Percentiles rank a stretch among this genome's conserved stretches.
These are phyloP conservation scores for Parambassis ranga DNA, from an alignment of 2,797 vertebrate genomes.

Conservation along the genomic window DNA sequence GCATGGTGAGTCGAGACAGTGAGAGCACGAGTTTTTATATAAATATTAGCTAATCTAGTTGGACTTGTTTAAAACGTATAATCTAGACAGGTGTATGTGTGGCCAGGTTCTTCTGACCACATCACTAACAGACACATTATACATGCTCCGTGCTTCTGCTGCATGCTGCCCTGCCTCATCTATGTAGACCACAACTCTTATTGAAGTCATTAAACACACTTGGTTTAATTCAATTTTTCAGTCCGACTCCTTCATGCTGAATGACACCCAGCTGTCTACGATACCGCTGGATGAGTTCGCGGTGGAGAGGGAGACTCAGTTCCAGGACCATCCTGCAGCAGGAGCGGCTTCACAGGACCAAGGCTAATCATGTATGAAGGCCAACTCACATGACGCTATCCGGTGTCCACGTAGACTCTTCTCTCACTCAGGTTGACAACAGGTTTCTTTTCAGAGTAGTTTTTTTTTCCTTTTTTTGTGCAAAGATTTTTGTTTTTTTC, in stretches of 20 bases:
- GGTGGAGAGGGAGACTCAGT: conserved; percentile 78
- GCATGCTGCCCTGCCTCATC: neutral
- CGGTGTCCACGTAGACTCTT: conserved; percentile 75
- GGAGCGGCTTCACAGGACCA: conserved; percentile 70
- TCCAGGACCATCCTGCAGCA: conserved; percentile 59
- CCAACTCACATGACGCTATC: conserved; percentile 61
- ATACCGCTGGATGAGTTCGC: conserved; percentile 85
- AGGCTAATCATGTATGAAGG: conserved; percentile 78
- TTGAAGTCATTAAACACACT: neutral
- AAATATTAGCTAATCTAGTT: no score
- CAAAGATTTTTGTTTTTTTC: conserved; percentile 70
- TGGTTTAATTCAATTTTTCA: conserved; percentile 45
- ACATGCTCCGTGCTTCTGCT: no score
- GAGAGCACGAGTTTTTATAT: neutral
- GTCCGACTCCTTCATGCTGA: conserved; percentile 67
- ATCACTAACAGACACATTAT: no score
- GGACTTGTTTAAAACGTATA: no score
- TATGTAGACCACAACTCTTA: neutral
- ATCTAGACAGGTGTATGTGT: no score
- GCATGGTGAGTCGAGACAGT: conserved; percentile 52
- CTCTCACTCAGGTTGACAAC: conserved; percentile 92
- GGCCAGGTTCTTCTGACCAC: no score
- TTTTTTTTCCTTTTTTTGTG: conserved; percentile 60
- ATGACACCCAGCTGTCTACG: conserved; percentile 83
- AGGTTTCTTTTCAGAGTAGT: conserved; percentile 65